A percentile compares a stretch with the other conserved stretches of the same genome.
These are phyloP conservation scores for Chironomus striatipennis DNA, from an alignment of 1,140 invertebrate species.

Conservation along the genomic window DNA sequence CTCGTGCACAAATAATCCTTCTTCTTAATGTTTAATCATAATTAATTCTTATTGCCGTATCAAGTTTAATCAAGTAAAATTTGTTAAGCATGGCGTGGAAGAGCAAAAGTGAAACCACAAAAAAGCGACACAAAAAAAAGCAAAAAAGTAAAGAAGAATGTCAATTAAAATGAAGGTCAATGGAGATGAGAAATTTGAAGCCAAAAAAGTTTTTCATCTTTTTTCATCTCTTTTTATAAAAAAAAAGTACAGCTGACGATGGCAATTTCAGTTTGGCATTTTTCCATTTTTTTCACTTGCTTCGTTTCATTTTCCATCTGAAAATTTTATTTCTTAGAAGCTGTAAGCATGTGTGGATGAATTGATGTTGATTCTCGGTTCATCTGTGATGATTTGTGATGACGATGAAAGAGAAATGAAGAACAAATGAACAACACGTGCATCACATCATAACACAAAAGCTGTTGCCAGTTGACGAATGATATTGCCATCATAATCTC, in stretches of 20 bases:
- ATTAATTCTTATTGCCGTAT: too few species aligned
- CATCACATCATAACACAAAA: background rate
- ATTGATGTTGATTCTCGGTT: too few species aligned
- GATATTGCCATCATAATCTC: background rate
- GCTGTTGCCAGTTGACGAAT: background rate
- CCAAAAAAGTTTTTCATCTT: background rate
- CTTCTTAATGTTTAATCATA: too few species aligned
- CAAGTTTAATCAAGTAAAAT: too few species aligned
- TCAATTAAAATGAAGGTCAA: slow-evolving; percentile 8
- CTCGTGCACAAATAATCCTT: too few species aligned
- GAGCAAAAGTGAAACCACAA: background rate
- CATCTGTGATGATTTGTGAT: background rate
- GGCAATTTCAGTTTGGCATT: background rate
- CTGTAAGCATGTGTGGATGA: background rate
- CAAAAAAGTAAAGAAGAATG: background rate
- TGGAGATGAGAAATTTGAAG: slow-evolving; percentile 12
- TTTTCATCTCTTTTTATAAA: too few species aligned
- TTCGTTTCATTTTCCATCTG: background rate
- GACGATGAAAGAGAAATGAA: background rate
- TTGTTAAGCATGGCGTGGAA: background rate
- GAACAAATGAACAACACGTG: background rate
- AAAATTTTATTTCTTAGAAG: background rate
- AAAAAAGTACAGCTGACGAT: background rate
- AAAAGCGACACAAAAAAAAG: background rate
- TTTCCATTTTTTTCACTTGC: background rate